Conservation (phyloP, 2,113 vertebrate genomes). For the Lamprotornis superbus region DNA sequence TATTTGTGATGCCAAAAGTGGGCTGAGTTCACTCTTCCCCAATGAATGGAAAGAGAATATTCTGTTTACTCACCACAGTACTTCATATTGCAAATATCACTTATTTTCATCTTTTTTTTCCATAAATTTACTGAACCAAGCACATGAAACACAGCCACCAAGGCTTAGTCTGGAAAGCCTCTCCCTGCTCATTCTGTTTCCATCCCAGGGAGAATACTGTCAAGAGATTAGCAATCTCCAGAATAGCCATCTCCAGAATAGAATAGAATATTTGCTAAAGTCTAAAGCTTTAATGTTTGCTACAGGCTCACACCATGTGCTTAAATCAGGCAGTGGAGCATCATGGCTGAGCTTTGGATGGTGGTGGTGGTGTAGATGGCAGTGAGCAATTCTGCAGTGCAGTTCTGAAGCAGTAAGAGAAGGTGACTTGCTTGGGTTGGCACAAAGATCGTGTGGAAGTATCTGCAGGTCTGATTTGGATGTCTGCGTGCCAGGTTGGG, state of each 20-base stretch:
- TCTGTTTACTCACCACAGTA: not conserved
- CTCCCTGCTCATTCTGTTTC: not conserved
- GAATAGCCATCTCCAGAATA: not conserved
- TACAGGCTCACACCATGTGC: accelerated
- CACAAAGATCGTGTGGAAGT: accelerated
- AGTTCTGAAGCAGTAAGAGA: not conserved
- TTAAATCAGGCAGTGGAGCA: not conserved
- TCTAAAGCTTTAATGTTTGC: not conserved
- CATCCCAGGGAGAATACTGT: not conserved
- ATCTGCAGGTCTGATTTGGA: not conserved
- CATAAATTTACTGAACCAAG: not conserved
- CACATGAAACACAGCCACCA: not conserved
- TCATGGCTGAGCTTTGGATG: not conserved
- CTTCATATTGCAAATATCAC: not conserved
- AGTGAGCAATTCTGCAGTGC: not conserved
- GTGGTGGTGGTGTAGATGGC: not conserved
- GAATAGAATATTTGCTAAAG: not conserved
- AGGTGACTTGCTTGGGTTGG: not conserved
- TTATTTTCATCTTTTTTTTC: not conserved
- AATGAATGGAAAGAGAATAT: not conserved
- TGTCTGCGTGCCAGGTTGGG: accelerated
- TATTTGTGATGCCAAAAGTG: slow-evolving; percentile 41
- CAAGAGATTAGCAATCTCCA: not conserved
- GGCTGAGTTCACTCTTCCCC: slow-evolving; percentile 12
- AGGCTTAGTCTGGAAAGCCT: not conserved